A percentile compares a stretch with the other conserved stretches of the same genome.
These are phyloP conservation scores for Idaea straminata DNA, from an alignment of 2,888 invertebrate genomes.

Conservation along the genomic window DNA sequence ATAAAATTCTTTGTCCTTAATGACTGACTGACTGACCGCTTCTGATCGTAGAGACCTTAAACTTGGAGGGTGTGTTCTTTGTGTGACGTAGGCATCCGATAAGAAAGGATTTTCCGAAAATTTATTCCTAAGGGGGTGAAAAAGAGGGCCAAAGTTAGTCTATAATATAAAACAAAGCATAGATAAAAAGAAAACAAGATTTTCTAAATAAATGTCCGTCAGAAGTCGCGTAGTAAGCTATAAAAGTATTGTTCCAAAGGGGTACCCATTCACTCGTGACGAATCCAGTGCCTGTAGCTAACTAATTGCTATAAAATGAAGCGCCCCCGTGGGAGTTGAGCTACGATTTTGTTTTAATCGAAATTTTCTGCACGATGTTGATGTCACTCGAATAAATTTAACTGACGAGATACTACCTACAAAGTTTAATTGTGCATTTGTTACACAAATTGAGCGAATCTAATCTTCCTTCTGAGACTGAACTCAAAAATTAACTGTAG, in stretches of 20 bases:
- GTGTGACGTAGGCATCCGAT: too few relatives aligned
- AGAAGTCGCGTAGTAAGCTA: constrained; percentile 26
- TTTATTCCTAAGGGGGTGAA: too few relatives aligned
- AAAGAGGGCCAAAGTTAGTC: too few relatives aligned
- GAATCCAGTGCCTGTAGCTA: constrained; percentile 71
- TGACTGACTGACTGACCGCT: too few relatives aligned
- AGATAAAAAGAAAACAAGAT: not conserved
- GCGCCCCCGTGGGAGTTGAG: constrained; percentile 60
- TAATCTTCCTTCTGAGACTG: constrained; percentile 11
- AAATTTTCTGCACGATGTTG: constrained; percentile 55
- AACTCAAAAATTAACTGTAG: not conserved
- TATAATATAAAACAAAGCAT: not conserved
- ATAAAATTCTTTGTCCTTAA: too few relatives aligned
- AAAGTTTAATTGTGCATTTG: not conserved
- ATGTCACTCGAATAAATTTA: constrained; percentile 37
- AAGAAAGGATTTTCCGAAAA: too few relatives aligned
- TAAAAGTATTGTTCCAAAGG: constrained; percentile 51
- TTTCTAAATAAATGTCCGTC: not conserved
- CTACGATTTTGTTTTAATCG: constrained; percentile 72
- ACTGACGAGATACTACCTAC: constrained; percentile 24
- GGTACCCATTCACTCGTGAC: constrained; percentile 76
- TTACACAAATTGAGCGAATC: not conserved
- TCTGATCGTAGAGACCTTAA: too few relatives aligned
- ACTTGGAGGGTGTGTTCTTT: too few relatives aligned
- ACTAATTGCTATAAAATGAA: constrained; percentile 80